These are phyloP conservation scores for Nephrocerus scutellatus DNA, from an alignment of 2,888 invertebrate species.

Conservation along the genomic window DNA sequence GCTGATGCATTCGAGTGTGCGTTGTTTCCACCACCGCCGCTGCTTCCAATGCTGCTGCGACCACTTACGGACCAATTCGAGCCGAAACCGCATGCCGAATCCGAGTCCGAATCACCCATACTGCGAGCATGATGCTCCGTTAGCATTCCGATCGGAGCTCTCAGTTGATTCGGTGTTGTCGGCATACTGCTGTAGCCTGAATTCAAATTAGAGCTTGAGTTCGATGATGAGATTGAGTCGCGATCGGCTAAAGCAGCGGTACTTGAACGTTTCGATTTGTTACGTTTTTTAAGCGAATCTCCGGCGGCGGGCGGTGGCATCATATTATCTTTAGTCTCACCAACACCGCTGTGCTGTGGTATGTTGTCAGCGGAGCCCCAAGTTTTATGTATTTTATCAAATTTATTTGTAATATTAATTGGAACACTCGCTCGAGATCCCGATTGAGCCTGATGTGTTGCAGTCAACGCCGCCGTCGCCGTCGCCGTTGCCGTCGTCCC, in stretches of 20 bases:
- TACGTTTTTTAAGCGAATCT: slow-evolving; percentile 59
- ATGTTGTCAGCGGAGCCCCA: slow-evolving; percentile 90
- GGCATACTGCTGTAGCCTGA: slow-evolving; percentile 57
- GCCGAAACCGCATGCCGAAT: slow-evolving; percentile 81
- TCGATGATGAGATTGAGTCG: slow-evolving; percentile 37
- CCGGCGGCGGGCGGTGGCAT: slow-evolving; percentile 74
- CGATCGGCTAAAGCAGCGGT: slow-evolving; percentile 35
- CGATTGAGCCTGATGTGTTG: slow-evolving; percentile 31
- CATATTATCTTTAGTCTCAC: slow-evolving; percentile 31
- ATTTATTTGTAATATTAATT: slow-evolving; percentile 36
- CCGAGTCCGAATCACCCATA: slow-evolving; percentile 69
- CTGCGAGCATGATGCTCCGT: slow-evolving; percentile 19
- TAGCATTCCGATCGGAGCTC: slow-evolving; percentile 39
- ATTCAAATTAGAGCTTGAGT: slow-evolving; percentile 37
- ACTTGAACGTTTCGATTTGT: slow-evolving; percentile 53
- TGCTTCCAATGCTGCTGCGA: slow-evolving; percentile 26
- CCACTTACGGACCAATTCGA: slow-evolving; percentile 56
- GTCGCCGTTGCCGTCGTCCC: slow-evolving; percentile 26
- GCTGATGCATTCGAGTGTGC: slow-evolving; percentile 21
- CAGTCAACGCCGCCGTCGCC: slow-evolving; percentile 13
- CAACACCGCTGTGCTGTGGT: slow-evolving; percentile 51
- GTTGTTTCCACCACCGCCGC: slow-evolving; percentile 21
- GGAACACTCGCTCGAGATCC: slow-evolving; percentile 40
- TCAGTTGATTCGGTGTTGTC: slow-evolving; percentile 59
- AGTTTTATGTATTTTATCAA: slow-evolving; percentile 71